Conservation (phyloP, 2,113 vertebrate species). For the Corydoras sp. region DNA sequence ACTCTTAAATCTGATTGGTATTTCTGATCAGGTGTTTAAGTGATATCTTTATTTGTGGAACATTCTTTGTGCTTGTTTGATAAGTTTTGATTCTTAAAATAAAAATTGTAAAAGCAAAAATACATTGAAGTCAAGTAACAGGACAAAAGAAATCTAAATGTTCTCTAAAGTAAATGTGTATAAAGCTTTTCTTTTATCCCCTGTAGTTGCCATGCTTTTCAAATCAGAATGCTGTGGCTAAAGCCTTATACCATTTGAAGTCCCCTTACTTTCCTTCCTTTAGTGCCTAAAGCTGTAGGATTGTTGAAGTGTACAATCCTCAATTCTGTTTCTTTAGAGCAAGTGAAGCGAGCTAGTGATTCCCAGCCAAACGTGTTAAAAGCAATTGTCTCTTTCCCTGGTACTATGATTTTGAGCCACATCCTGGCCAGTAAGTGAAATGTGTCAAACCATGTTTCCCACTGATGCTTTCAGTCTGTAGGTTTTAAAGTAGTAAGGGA, state of each 20-base stretch:
- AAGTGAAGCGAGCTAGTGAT: constrained; percentile 48
- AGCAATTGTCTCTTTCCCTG: constrained; percentile 36
- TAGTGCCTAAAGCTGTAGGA: constrained; percentile 35
- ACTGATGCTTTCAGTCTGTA: constrained; percentile 41
- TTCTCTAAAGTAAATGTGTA: constrained; percentile 11
- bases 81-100: no score
- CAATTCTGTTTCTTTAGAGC: constrained; percentile 53
- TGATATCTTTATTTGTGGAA: no score
- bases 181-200: constrained; percentile 29
- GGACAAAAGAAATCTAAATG: constrained; percentile 14
- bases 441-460: constrained; percentile 43
- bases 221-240: constrained; percentile 47
- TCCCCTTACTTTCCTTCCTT: constrained; percentile 2
- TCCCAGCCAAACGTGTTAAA: constrained; percentile 27
- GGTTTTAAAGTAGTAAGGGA: constrained; percentile 29
- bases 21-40: neutral
- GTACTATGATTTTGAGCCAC: constrained; percentile 39
- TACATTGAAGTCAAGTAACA: neutral
- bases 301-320: constrained; percentile 53
- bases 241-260: constrained; percentile 58
- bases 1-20: neutral
- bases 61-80: no score
- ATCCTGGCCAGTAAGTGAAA: constrained; percentile 47
- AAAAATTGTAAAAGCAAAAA: no score
- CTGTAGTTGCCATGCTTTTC: constrained; percentile 51